Percentiles rank a stretch among this genome's conserved stretches.
Conservation (phyloP, 2,797 vertebrate species). For the Diglossa cyanea region DNA sequence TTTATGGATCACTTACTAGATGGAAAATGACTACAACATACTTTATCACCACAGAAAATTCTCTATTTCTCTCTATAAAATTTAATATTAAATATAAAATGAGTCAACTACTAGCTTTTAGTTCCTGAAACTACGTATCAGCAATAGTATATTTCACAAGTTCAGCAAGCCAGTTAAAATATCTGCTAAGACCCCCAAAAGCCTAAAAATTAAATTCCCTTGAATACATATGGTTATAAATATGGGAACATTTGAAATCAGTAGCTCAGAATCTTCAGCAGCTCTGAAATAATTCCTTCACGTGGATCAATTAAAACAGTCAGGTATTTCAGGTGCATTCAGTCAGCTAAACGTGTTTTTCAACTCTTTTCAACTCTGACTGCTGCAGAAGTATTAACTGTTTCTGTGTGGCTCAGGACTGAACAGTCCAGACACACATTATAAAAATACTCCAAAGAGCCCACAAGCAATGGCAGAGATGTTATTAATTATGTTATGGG, state of each 20-base stretch:
- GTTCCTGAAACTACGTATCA: background rate
- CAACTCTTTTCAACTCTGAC: background rate
- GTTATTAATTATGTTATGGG: background rate
- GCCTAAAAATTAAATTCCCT: background rate
- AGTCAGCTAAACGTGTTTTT: background rate
- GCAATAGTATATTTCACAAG: background rate
- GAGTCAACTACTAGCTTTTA: background rate
- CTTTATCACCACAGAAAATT: background rate
- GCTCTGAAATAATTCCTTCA: background rate
- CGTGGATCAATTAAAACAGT: background rate
- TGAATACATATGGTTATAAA: background rate
- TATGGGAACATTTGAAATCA: background rate
- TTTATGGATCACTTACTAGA: background rate
- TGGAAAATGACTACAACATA: background rate
- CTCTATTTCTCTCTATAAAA: background rate
- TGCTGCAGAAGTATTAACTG: background rate
- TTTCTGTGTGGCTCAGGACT: background rate
- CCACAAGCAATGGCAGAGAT: background rate
- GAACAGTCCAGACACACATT: background rate
- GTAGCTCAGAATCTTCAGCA: background rate
- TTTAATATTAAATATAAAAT: background rate
- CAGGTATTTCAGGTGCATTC: background rate
- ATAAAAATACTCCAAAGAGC: background rate
- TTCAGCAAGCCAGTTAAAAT: background rate
- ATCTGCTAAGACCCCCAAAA: rapidly evolving